Conservation (phyloP, 2,888 invertebrate species). For the Oligia strigilis region DNA sequence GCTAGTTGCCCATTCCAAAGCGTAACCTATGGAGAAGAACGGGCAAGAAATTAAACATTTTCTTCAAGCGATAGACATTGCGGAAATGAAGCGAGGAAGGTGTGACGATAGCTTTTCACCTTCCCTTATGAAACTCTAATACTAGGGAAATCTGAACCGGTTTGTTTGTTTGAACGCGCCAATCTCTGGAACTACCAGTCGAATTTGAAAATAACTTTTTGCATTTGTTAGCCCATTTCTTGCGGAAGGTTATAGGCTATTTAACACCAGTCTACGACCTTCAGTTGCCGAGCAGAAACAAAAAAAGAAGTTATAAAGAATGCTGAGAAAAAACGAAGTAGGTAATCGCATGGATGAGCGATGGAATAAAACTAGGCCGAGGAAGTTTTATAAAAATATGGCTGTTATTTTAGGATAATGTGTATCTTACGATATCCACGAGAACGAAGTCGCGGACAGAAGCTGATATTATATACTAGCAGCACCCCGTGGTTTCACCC, state of each 20-base stretch:
- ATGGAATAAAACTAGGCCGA: background rate
- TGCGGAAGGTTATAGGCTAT: background rate
- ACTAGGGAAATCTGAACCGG: background rate
- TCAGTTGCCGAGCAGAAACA: background rate
- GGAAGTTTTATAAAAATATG: background rate
- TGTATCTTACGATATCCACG: background rate
- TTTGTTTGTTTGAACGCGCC: background rate
- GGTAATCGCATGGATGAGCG: too few relatives aligned
- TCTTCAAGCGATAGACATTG: background rate
- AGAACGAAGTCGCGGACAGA: too few relatives aligned
- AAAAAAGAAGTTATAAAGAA: background rate
- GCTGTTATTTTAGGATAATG: background rate
- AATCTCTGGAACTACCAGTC: background rate
- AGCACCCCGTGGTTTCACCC: too few relatives aligned
- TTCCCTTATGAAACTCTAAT: background rate
- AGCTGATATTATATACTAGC: too few relatives aligned
- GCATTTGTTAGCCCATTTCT: background rate
- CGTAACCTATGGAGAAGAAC: too few relatives aligned
- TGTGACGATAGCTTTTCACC: background rate
- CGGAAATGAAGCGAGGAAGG: background rate
- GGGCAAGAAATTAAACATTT: background rate
- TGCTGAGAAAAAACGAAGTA: background rate
- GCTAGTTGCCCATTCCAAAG: too few relatives aligned
- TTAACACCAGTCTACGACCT: background rate
- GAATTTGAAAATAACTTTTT: background rate